Evolutionary conservation across 64 coral and sea anemone species (phyloP).

Genomic region (Porites australiensis): DNA sequence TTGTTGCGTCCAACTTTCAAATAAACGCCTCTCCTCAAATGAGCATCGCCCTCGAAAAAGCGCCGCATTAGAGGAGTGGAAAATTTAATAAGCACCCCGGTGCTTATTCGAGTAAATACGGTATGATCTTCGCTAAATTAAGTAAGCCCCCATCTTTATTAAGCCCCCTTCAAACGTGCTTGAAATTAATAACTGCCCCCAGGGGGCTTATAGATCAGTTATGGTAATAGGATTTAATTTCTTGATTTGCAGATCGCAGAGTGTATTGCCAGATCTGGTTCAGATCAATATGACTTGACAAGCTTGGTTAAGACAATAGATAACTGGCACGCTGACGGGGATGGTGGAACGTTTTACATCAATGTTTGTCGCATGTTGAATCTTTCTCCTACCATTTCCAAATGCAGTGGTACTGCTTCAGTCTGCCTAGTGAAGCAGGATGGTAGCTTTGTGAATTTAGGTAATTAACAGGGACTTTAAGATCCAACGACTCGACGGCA

Average conservation of each 20-base stretch:
- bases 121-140: too few relatives aligned
- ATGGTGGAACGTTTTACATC: conserved; percentile 72
- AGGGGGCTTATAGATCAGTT: too few relatives aligned
- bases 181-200: too few relatives aligned
- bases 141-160: too few relatives aligned
- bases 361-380: conserved; percentile 87
- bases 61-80: too few relatives aligned
- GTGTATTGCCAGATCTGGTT: conserved; percentile 71
- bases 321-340: conserved; percentile 66
- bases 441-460: conserved; percentile 56
- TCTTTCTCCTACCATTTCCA: conserved; percentile 24
- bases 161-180: too few relatives aligned
- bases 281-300: conserved; percentile 84
- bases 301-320: conserved; percentile 79
- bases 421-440: conserved; percentile 47
- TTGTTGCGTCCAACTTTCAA: too few relatives aligned
- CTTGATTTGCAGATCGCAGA: conserved; percentile 63
- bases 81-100: too few relatives aligned
- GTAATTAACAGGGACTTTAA: conserved; percentile 1
- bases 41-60: too few relatives aligned
- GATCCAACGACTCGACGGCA: too few relatives aligned
- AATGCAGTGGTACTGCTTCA: conserved; percentile 73
- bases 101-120: too few relatives aligned
- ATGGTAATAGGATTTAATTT: background rate
- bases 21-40: too few relatives aligned